Percentiles rank a stretch among this genome's conserved stretches.
Evolutionary conservation across 2,113 vertebrate species (phyloP).

Genomic region (Glaucidium brasilianum): DNA sequence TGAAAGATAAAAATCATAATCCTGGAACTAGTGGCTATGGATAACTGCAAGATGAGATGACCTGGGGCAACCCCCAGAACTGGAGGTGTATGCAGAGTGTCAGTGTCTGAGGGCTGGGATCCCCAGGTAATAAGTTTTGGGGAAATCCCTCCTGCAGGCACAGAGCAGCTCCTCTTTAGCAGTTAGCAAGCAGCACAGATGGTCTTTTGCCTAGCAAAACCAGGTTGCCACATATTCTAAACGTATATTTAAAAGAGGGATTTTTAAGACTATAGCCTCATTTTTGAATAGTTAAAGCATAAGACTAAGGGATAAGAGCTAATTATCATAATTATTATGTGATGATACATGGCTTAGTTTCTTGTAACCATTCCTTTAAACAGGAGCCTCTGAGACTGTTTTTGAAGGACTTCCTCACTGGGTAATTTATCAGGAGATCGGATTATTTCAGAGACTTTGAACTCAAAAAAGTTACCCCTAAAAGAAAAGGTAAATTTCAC

Average conservation of each 20-base stretch:
- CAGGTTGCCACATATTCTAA: neutral
- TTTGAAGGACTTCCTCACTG: neutral
- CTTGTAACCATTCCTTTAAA: neutral
- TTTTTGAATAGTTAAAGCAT: neutral
- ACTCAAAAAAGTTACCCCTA: neutral
- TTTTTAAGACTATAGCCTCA: neutral
- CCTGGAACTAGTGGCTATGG: neutral
- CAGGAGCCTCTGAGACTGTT: neutral
- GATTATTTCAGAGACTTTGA: neutral
- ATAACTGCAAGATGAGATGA: neutral
- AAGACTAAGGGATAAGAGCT: neutral
- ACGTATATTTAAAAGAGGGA: neutral
- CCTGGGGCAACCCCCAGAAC: neutral
- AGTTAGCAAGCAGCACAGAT: neutral
- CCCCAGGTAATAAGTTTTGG: neutral
- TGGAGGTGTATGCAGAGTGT: neutral
- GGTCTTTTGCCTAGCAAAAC: neutral
- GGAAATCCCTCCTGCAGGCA: neutral
- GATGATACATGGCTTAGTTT: neutral
- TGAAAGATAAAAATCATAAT: neutral
- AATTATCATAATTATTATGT: neutral
- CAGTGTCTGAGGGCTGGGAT: neutral
- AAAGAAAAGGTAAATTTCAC: neutral
- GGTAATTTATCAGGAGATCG: neutral
- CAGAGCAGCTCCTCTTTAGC: neutral